Evolutionary conservation across 2,797 vertebrate genomes (phyloP), one percentile per base, ranked within the genome.

Genomic region (Sarcoramphus papa): DNA sequence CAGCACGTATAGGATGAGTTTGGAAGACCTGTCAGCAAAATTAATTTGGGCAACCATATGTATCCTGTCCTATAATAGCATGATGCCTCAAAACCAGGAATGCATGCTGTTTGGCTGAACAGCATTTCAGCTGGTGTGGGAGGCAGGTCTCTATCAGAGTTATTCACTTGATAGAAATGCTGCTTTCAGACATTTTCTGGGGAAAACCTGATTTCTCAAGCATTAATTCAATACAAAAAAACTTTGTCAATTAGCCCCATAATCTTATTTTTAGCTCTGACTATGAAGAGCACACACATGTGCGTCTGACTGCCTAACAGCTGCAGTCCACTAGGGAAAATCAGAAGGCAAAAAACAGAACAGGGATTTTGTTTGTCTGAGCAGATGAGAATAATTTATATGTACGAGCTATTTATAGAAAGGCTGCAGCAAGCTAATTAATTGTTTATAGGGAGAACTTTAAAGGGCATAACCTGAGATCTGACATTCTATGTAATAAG

Each of bases 361-460:
- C 23, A 19, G 72, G 41, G 80, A 64, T 92, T 96, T 94, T 93
- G 92, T 96, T 90, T 96, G 78, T 92, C 68, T 96, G 89, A 96
- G 84, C 70, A 94, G 89, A 95, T 92, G 92, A 69, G 74, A 92
- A 78, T 89, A 72, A 94, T 97, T 97, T 95, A 72, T 90, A 67
- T 9, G 31, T 92, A 35, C 64, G 65, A 33, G 60, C 74, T 97
- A 97, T 97, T 95, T 95, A 85, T 96, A 80, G 92, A 90, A 92
- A 74, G 85, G 74, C 83, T 91, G 67, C 73, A 97, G 79, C 21
- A 1, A 95, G 72, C 92, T 97, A 97, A 97, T 97, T 94, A 96
- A 96, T 97, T 97, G 94, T 97, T 96, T 97, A 96, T 93, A 87
- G 73, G 81, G 81, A 92, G 92, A 85, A 94, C 94, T 95, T 96